A percentile compares a stretch with the other conserved stretches of the same genome.
Conservation (phyloP, 2,888 invertebrate species). For the Drosophila setosimentum region DNA sequence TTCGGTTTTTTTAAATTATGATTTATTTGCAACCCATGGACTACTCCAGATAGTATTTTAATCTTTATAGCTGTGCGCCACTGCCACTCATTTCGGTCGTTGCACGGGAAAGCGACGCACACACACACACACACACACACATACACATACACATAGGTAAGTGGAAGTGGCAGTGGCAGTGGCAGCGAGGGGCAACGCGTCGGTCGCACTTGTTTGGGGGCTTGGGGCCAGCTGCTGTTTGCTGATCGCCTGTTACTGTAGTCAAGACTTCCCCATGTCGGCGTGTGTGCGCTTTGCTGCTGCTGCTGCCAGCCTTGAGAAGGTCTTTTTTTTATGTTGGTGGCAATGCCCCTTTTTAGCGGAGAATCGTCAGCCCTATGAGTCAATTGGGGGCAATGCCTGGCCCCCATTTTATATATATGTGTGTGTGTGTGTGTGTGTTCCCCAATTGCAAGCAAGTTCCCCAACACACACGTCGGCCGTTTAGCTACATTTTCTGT, state of each 20-base stretch:
- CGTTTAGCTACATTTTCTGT: conserved; percentile 76
- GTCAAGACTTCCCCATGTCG: conserved; percentile 85
- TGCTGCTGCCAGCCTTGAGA: conserved; percentile 60
- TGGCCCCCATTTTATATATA: conserved; percentile 6
- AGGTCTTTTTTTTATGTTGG: conserved; percentile 51
- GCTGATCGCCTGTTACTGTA: conserved; percentile 77
- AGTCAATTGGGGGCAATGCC: neutral
- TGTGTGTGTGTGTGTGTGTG: neutral
- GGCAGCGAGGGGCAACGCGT: neutral
- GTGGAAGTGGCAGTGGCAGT: neutral
- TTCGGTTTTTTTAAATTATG: neutral
- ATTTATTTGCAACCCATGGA: neutral
- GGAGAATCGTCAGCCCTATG: conserved; percentile 14
- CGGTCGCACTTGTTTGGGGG: neutral
- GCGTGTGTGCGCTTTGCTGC: conserved; percentile 69
- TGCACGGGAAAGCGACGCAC: neutral
- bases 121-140: neutral
- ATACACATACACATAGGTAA: neutral
- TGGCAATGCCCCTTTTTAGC: conserved; percentile 47
- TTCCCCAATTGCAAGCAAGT: conserved; percentile 56
- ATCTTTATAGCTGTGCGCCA: neutral
- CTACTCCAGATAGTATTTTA: neutral
- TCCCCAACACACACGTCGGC: conserved; percentile 52
- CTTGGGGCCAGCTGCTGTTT: neutral
- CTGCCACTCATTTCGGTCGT: neutral